Percentiles rank a stretch among this genome's conserved stretches.
These are phyloP conservation scores for Bruchidius siliquastri DNA, from an alignment of 2,888 invertebrate species.

Conservation along the genomic window DNA sequence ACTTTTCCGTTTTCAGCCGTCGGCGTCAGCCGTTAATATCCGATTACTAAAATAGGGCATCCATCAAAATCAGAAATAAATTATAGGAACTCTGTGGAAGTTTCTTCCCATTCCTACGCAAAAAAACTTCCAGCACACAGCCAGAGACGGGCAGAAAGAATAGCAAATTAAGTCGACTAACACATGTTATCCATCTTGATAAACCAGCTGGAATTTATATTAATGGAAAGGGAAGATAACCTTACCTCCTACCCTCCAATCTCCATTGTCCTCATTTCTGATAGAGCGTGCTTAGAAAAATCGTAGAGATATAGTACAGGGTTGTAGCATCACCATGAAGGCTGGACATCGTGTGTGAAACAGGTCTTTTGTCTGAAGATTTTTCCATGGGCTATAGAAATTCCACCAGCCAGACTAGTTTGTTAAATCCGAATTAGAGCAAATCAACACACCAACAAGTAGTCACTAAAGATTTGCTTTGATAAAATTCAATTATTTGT, in stretches of 20 bases:
- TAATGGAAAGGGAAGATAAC: slow-evolving; percentile 12
- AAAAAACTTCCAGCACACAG: slow-evolving; percentile 4
- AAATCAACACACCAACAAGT: too few species aligned
- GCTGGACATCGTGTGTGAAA: too few species aligned
- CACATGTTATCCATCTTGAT: slow-evolving; percentile 31
- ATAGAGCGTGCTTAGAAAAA: not conserved
- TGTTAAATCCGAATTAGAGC: too few species aligned
- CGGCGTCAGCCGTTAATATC: slow-evolving; percentile 5
- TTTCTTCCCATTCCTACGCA: not conserved
- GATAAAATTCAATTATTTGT: too few species aligned
- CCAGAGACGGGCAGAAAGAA: slow-evolving; percentile 20
- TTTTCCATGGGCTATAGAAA: too few species aligned
- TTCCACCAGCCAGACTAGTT: too few species aligned
- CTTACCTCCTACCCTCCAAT: slow-evolving; percentile 4
- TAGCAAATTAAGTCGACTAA: slow-evolving; percentile 31
- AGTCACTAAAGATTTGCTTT: too few species aligned
- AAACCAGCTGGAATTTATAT: slow-evolving; percentile 25
- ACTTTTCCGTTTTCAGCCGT: not conserved
- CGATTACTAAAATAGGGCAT: slow-evolving; percentile 20
- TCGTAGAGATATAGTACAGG: not conserved
- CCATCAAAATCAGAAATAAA: slow-evolving; percentile 25
- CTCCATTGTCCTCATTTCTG: not conserved
- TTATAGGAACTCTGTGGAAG: slow-evolving; percentile 11
- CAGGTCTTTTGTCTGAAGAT: too few species aligned
- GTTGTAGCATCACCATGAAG: too few species aligned